These are phyloP conservation scores for Hipposideros larvatus DNA, from an alignment of 2,797 vertebrate genomes.

Conservation along the genomic window DNA sequence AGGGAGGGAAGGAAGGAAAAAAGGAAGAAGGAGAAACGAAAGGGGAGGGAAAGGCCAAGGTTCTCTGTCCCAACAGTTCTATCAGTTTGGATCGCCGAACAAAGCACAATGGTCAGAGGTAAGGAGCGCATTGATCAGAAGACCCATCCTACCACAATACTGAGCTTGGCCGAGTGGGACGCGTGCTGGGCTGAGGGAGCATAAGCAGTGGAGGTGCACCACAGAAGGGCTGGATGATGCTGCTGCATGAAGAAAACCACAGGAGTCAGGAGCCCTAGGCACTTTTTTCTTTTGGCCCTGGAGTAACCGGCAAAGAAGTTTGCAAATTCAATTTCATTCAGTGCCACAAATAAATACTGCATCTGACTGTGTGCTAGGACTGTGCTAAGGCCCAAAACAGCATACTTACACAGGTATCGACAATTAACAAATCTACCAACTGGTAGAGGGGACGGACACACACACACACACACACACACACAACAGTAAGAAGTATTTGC, in stretches of 20 bases:
- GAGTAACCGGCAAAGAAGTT: background rate
- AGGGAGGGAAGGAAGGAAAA: background rate
- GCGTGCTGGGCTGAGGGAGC: no score
- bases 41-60: background rate
- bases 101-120: background rate
- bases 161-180: background rate
- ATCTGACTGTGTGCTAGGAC: constrained; percentile 23
- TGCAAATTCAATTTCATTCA: background rate
- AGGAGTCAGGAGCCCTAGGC: background rate
- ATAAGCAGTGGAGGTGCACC: background rate
- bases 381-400: background rate
- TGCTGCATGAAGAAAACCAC: background rate
- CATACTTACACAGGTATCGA: background rate
- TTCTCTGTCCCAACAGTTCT: background rate
- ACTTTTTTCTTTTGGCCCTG: background rate
- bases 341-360: background rate
- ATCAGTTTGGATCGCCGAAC: background rate
- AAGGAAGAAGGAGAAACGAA: rapidly evolving
- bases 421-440: background rate
- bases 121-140: background rate
- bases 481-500: background rate
- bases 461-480: no score
- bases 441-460: background rate
- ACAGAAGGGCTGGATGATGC: background rate
- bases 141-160: background rate